These are phyloP conservation scores for Heteractis magnifica DNA, from an alignment of 92 coral and sea anemone genomes.

Conservation along the genomic window DNA sequence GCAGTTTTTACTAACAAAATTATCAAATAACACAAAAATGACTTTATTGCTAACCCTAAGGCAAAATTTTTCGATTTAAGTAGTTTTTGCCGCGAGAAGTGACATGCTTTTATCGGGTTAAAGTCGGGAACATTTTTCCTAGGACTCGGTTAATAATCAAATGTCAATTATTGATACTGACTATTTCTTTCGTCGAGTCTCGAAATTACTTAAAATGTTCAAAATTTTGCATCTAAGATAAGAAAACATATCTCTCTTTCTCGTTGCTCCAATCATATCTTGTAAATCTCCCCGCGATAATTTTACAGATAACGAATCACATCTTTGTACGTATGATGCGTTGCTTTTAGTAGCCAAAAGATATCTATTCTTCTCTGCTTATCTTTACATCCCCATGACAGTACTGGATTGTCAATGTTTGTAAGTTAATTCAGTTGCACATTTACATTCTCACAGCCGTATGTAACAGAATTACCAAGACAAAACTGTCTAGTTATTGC, in stretches of 20 bases:
- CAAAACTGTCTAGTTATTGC: too few species aligned
- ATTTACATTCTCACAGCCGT: too few species aligned
- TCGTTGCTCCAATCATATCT: not conserved
- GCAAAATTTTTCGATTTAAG: not conserved
- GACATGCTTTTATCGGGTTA: constrained; percentile 3
- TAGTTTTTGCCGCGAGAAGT: not conserved
- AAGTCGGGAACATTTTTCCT: not conserved
- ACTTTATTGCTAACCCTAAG: not conserved
- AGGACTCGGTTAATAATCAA: not conserved
- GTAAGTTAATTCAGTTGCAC: too few species aligned
- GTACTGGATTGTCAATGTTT: not conserved
- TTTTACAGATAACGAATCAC: not conserved
- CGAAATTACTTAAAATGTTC: not conserved
- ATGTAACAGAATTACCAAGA: too few species aligned
- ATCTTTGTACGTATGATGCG: not conserved
- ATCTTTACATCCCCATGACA: not conserved
- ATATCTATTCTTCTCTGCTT: not conserved
- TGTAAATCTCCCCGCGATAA: not conserved
- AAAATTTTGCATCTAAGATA: not conserved
- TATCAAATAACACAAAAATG: constrained; percentile 1
- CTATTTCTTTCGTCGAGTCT: not conserved
- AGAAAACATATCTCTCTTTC: not conserved
- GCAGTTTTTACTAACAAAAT: not conserved
- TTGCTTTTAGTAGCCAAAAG: not conserved
- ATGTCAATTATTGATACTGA: not conserved